A percentile compares a stretch with the other conserved stretches of the same genome.
phyloP scores from a whole-genome alignment of 2,797 vertebrate species.

The Spinibarbus caldwelli region DNA sequence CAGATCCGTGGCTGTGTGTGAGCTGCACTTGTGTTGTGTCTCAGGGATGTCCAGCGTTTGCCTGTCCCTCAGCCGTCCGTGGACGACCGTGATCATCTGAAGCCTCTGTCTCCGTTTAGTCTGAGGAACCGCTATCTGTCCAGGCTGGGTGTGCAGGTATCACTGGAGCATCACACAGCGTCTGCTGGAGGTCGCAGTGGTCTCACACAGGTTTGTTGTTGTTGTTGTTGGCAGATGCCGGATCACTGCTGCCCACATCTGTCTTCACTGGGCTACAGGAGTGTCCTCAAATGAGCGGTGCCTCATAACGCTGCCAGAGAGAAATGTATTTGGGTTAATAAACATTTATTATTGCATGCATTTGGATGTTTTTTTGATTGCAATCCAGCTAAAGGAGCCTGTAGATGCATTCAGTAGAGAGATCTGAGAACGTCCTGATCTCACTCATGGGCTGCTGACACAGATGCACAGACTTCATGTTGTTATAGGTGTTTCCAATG shows the following conservation, averaged over 20 bases:
- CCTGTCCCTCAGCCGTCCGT: conserved; percentile 63
- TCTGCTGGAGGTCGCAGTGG: neutral
- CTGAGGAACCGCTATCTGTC: conserved; percentile 85
- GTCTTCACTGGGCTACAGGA: conserved; percentile 82
- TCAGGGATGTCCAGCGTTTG: conserved; percentile 36
- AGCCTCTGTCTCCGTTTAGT: conserved; percentile 81
- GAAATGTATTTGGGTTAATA: neutral
- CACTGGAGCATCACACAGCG: neutral
- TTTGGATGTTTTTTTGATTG: neutral
- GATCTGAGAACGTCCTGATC: neutral
- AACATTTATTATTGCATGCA: neutral
- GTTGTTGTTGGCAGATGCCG: conserved; percentile 24
- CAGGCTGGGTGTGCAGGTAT: conserved; percentile 84
- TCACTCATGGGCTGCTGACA: neutral
- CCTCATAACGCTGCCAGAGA: neutral
- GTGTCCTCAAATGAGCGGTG: conserved; percentile 59
- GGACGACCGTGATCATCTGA: conserved; percentile 71
- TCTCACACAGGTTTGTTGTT: neutral
- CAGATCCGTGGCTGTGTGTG: neutral
- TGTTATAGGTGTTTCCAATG: neutral
- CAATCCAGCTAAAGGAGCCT: neutral
- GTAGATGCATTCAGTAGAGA: no score
- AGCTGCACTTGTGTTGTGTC: neutral
- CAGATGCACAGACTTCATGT: neutral
- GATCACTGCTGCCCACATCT: conserved; percentile 78